Evolutionary conservation across 2,113 vertebrate genomes (phyloP).

Genomic region (Sebastes schlegelii): DNA sequence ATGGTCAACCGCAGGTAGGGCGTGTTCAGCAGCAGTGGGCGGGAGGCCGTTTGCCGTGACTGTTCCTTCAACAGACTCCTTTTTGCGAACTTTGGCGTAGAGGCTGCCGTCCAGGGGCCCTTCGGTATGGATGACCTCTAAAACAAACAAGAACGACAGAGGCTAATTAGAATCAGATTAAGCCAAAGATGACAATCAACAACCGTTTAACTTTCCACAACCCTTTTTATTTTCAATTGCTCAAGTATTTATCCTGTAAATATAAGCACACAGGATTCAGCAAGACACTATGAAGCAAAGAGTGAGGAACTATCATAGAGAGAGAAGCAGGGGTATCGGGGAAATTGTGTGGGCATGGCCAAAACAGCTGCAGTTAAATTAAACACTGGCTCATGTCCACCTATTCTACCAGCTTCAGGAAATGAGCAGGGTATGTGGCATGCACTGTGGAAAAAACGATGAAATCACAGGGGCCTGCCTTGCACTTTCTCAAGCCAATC

Average conservation of each 20-base stretch:
- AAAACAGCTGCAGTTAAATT: slow-evolving; percentile 63
- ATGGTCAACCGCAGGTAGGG: slow-evolving; percentile 88
- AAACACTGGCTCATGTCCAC: slow-evolving; percentile 62
- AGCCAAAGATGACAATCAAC: not conserved
- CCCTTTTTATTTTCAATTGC: slow-evolving; percentile 13
- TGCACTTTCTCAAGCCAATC: slow-evolving; percentile 42
- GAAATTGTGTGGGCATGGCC: slow-evolving; percentile 33
- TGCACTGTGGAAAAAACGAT: slow-evolving; percentile 65
- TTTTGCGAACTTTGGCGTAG: slow-evolving; percentile 99
- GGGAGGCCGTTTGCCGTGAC: slow-evolving; percentile 85
- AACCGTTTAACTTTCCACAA: slow-evolving; percentile 11
- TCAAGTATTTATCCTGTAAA: slow-evolving; percentile 17
- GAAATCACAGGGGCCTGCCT: slow-evolving; percentile 55
- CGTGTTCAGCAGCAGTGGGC: slow-evolving; percentile 71
- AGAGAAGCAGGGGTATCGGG: slow-evolving; percentile 10
- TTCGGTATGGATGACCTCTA: slow-evolving; percentile 95
- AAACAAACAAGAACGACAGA: slow-evolving; percentile 69
- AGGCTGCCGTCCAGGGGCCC: slow-evolving; percentile 97
- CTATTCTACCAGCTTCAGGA: slow-evolving; percentile 72
- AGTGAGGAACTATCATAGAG: not conserved
- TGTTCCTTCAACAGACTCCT: slow-evolving; percentile 89
- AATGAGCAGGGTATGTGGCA: slow-evolving; percentile 69
- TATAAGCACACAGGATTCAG: slow-evolving; percentile 20
- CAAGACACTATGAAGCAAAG: not conserved
- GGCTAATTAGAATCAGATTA: slow-evolving; percentile 28